Base-by-base conservation (phyloP, 2,888 invertebrate genomes). In the Cybosia mesomella region DNA sequence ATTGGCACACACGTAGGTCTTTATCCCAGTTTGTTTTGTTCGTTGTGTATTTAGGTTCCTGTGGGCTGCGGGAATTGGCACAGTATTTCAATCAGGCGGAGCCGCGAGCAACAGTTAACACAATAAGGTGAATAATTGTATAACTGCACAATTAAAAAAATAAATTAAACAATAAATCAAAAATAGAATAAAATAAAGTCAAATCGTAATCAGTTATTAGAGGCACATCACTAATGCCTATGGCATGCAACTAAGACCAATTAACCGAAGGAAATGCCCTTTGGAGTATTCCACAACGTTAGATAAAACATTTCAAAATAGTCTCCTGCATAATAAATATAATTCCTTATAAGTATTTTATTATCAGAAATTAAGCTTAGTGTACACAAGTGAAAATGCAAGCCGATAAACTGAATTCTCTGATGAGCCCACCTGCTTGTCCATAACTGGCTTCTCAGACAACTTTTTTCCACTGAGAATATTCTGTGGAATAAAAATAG, bases 211-310 rank as follows among this genome's bases (percentile, higher is more conserved):
- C 21, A 59, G 0, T 4, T 58, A 39, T 32, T 39, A 49, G 28
- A 49, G 58, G 24, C 28, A 67, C 80, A 75, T 71, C 82, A 65
- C 82, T 81, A 80, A 57, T 9, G 39, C 11, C 49, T 61, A 64
- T 34, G 72, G 80, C 73, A 77, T 74, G 77, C 75, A 72, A 54
- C 80, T 80, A 79, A 76, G 76, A 81, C 85, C 85, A 87, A 89
- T 89, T 87, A 89, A 84, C 80, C 79, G 76, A 81, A 83, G 87
- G 83, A 86, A 87, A 85, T 83, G 81, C 83, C 84, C 80, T 82
- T 85, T 76, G 78, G 84, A 84, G 81, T 81, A 85, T 85, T 85
- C 86, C 81, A 87, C 83, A 81, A 84, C 79, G 78, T 71, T 72
- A 75, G 83, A 84, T 85, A 85, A 85, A 87, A 85, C 83, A 85